Evolutionary conservation across 2,113 vertebrate species (phyloP).

Genomic region (Pterocles burchelli): DNA sequence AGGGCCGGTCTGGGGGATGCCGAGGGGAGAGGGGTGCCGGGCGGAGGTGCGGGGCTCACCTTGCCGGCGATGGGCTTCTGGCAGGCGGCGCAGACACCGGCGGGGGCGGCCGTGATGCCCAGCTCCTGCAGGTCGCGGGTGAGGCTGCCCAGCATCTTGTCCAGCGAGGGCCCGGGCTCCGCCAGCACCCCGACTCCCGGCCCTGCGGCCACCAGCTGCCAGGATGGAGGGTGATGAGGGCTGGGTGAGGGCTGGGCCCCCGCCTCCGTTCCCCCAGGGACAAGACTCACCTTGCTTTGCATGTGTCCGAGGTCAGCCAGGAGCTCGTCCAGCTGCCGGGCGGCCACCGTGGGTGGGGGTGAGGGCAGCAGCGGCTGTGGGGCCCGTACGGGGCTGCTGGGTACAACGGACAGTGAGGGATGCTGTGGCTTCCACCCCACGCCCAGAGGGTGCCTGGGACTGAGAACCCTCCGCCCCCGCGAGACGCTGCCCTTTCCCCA

Average conservation of each 20-base stretch:
- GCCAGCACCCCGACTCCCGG: neutral
- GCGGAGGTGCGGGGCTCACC: constrained; percentile 29
- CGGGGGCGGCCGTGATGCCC: constrained; percentile 79
- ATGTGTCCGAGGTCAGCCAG: constrained; percentile 65
- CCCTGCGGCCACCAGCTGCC: neutral
- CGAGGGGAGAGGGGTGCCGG: too few relatives aligned
- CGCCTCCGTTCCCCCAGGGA: fast-evolving
- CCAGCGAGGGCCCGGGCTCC: constrained; percentile 63
- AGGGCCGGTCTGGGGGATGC: neutral
- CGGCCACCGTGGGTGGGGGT: neutral
- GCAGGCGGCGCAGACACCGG: constrained; percentile 85
- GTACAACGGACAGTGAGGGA: neutral
- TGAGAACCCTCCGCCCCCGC: fast-evolving
- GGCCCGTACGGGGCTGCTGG: neutral
- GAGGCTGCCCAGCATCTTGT: constrained; percentile 85
- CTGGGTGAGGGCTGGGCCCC: too few relatives aligned
- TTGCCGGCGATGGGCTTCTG: constrained; percentile 85
- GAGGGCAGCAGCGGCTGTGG: neutral
- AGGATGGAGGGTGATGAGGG: neutral
- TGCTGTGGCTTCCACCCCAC: neutral
- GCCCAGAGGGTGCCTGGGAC: fast-evolving
- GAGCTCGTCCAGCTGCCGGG: constrained; percentile 73
- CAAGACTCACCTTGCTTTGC: constrained; percentile 61
- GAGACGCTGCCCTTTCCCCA: neutral
- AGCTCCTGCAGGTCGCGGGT: constrained; percentile 87